These are phyloP conservation scores for Lycaena phlaeas DNA, from an alignment of 2,888 invertebrate genomes.

Conservation along the genomic window DNA sequence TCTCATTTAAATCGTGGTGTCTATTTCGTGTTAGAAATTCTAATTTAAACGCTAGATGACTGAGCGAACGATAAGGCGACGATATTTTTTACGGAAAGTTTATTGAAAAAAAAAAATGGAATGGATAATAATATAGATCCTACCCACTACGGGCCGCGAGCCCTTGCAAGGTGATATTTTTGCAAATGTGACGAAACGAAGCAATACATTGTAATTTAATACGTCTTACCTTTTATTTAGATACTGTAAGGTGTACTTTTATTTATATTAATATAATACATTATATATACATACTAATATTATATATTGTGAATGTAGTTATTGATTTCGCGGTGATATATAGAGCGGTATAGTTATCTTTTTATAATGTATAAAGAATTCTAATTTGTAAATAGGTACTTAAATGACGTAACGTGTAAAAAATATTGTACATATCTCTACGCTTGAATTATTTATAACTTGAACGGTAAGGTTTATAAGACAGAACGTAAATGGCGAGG, in stretches of 20 bases:
- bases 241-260: constrained; percentile 61
- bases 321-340: constrained; percentile 72
- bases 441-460: constrained; percentile 70
- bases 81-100: constrained; percentile 64
- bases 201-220: constrained; percentile 83
- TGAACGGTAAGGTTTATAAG: constrained; percentile 51
- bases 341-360: constrained; percentile 67
- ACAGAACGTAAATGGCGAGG: constrained; percentile 30
- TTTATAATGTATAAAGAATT: constrained; percentile 71
- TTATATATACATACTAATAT: constrained; percentile 44
- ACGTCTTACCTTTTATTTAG: constrained; percentile 73
- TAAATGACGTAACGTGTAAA: constrained; percentile 66
- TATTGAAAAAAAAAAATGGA: constrained; percentile 32
- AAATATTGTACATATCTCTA: constrained; percentile 73
- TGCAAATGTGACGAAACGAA: constrained; percentile 81
- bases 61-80: constrained; percentile 60
- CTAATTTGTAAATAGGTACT: constrained; percentile 74
- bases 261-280: constrained; percentile 46
- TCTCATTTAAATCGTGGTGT: constrained; percentile 71
- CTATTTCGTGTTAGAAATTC: constrained; percentile 67
- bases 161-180: constrained; percentile 75
- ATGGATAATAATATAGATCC: constrained; percentile 25
- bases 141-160: constrained; percentile 29
- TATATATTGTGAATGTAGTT: constrained; percentile 67
- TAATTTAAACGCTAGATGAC: constrained; percentile 61